Conservation (phyloP, 2,113 vertebrate genomes). For the Platichthys flesus region DNA sequence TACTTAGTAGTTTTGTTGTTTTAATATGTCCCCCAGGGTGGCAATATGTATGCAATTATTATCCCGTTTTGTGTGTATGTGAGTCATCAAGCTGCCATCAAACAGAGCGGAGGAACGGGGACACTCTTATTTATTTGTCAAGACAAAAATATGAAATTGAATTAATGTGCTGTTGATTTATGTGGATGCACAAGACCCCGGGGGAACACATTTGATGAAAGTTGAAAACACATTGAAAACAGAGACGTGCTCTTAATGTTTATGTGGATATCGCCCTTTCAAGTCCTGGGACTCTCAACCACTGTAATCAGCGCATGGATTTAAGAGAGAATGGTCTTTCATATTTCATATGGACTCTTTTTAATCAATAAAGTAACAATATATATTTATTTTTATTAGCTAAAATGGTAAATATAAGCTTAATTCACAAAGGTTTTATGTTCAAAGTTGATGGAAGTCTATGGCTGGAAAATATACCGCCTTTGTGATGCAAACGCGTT, state of each 20-base stretch:
- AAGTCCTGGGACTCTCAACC: conserved; percentile 25
- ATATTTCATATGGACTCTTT: conserved; percentile 6
- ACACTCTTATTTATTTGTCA: conserved; percentile 66
- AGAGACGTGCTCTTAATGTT: conserved; percentile 41
- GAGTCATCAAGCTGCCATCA: conserved; percentile 63
- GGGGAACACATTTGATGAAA: conserved; percentile 64
- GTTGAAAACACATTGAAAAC: conserved; percentile 52
- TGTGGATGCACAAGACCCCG: conserved; percentile 58
- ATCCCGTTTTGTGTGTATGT: conserved; percentile 38
- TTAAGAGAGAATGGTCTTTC: background rate
- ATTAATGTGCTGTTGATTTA: conserved; percentile 76
- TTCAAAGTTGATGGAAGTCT: background rate
- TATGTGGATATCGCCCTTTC: conserved; percentile 42
- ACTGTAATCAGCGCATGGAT: conserved; percentile 12
- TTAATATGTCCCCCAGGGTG: conserved; percentile 43
- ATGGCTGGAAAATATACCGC: background rate
- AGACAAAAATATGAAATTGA: conserved; percentile 67
- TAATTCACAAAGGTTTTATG: background rate
- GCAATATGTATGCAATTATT: conserved; percentile 60
- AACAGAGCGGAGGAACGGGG: conserved; percentile 39
- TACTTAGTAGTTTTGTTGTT: conserved; percentile 6
- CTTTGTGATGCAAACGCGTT: conserved; percentile 2
- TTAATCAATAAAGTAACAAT: background rate
- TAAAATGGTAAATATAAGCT: background rate
- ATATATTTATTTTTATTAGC: background rate